Percentiles rank a stretch among this genome's conserved stretches.
Conservation (phyloP, 2,113 vertebrate species). For the Balaeniceps rex region DNA sequence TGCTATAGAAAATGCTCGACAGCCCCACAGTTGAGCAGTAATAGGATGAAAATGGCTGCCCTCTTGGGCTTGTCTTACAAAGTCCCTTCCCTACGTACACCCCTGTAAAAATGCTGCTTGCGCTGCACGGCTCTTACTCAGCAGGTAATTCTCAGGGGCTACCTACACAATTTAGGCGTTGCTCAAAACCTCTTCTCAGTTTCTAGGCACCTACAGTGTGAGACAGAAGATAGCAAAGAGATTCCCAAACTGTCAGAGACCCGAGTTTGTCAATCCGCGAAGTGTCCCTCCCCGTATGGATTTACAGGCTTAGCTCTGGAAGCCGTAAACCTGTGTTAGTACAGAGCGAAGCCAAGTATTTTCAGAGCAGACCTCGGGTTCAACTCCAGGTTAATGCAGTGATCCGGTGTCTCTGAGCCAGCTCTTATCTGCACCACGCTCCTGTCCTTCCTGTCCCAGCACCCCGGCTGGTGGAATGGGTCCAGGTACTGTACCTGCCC, state of each 20-base stretch:
- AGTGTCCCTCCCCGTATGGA: background rate
- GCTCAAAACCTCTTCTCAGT: background rate
- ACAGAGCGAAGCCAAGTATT: background rate
- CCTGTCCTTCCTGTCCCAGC: background rate
- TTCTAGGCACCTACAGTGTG: background rate
- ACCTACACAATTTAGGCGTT: background rate
- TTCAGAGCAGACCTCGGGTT: background rate
- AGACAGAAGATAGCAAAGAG: background rate
- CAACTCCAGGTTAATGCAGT: background rate
- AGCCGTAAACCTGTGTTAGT: background rate
- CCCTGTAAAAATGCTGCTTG: background rate
- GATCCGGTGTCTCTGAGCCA: background rate
- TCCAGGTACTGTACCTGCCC: background rate
- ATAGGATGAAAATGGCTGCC: background rate
- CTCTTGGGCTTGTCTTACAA: background rate
- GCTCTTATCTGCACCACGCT: background rate
- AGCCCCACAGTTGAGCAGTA: background rate
- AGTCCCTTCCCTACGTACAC: background rate
- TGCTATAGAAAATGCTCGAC: background rate
- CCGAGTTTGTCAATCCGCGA: accelerated
- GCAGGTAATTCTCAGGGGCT: background rate
- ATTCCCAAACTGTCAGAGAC: background rate
- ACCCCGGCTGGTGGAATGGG: background rate
- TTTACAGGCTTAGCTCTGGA: background rate
- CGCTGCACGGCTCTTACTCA: background rate